Evolutionary conservation across 2,888 invertebrate species (phyloP).

Genomic region (Callimorpha dominula): DNA sequence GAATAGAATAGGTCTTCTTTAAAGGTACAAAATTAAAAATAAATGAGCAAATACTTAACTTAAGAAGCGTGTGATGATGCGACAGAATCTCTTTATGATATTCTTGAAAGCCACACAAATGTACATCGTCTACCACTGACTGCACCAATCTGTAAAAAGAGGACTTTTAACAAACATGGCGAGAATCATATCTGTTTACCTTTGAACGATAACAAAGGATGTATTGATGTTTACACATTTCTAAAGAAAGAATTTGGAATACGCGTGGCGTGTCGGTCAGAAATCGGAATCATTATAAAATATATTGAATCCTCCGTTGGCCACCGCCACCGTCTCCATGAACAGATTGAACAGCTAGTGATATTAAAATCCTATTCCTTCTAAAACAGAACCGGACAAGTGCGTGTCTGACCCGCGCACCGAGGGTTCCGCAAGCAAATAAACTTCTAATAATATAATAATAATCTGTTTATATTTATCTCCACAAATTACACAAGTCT

Average conservation of each 20-base stretch:
- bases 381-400: no score
- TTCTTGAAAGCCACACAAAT: neutral
- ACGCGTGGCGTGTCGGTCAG: neutral
- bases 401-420: no score
- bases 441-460: no score
- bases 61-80: neutral
- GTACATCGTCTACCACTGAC: conserved; percentile 6
- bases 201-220: conserved; percentile 1
- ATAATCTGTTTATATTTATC: no score
- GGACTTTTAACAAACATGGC: neutral
- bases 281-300: neutral
- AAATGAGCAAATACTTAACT: neutral
- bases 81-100: neutral
- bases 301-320: neutral
- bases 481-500: no score
- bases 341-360: no score
- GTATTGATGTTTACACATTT: conserved; percentile 12
- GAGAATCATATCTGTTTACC: neutral
- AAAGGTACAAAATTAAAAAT: neutral
- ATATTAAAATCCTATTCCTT: no score
- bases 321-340: no score
- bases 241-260: neutral
- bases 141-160: neutral
- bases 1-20: neutral
- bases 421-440: no score